Conservation (phyloP, 2,797 vertebrate species). For the Trichosurus vulpecula region DNA sequence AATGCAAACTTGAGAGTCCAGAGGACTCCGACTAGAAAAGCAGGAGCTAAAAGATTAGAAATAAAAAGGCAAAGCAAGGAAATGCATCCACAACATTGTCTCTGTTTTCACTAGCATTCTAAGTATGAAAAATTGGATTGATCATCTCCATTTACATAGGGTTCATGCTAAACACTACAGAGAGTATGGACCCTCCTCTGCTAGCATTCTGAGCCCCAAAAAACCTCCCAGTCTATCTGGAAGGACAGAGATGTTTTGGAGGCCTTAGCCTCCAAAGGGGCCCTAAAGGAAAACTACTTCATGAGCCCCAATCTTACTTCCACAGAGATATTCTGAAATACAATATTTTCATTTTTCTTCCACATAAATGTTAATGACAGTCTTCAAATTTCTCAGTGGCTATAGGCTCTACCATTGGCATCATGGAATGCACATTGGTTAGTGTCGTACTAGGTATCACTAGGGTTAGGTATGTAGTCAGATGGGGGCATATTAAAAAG, state of each 20-base stretch:
- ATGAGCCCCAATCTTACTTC: not conserved
- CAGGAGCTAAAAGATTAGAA: not conserved
- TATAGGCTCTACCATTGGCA: not conserved
- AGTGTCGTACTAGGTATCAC: not conserved
- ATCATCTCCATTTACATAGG: not conserved
- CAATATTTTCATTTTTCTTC: not conserved
- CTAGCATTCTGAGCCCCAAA: not conserved
- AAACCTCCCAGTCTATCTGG: not conserved
- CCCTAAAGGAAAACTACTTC: not conserved
- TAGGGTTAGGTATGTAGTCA: not conserved
- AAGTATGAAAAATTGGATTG: not conserved
- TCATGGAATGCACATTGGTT: not conserved
- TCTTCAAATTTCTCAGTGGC: not conserved
- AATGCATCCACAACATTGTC: not conserved
- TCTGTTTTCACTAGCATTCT: not conserved
- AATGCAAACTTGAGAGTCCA: not conserved
- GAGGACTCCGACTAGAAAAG: not conserved
- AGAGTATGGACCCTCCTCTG: not conserved
- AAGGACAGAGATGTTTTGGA: not conserved
- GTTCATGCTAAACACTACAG: not conserved
- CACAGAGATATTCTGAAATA: not conserved
- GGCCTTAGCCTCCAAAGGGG: not conserved
- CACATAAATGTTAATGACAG: not conserved
- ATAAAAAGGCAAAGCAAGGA: not conserved
- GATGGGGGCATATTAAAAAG: not conserved